phyloP scores from a whole-genome alignment of 1,140 invertebrate genomes.

The Reticulitermes speratus region DNA sequence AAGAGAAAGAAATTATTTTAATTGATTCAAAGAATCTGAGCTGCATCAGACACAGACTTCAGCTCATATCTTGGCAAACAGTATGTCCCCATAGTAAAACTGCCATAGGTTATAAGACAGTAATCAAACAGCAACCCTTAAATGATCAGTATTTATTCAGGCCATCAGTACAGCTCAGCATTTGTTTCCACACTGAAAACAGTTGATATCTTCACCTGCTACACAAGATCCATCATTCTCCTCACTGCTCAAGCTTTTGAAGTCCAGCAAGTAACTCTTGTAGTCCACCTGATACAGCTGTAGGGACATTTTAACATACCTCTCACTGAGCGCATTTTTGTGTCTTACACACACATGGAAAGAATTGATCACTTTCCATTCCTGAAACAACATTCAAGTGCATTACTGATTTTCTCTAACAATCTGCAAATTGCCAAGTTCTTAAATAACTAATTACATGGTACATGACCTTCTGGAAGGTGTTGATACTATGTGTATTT shows the following conservation, averaged over 20 bases:
- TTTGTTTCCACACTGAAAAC: not conserved
- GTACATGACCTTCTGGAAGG: not conserved
- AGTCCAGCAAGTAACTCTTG: conserved; percentile 96
- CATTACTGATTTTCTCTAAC: not conserved
- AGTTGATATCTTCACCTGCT: not conserved
- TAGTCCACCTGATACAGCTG: conserved; percentile 99
- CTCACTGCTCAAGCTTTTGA: conserved; percentile 84
- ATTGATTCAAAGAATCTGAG: too few species aligned
- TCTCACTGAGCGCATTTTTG: conserved; percentile 76
- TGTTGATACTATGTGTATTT: not conserved
- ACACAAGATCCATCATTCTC: conserved; percentile 49
- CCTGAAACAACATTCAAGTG: conserved; percentile 51
- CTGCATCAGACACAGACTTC: too few species aligned
- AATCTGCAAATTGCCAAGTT: not conserved
- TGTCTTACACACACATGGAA: conserved; percentile 89
- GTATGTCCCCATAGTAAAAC: too few species aligned
- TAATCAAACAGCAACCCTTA: too few species aligned
- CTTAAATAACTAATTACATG: not conserved
- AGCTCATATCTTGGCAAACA: too few species aligned
- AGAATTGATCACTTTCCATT: conserved; percentile 98
- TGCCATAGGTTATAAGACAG: too few species aligned
- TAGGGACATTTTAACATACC: conserved; percentile 94
- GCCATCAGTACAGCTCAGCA: too few species aligned
- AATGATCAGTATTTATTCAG: too few species aligned
- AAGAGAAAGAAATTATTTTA: too few species aligned